Evolutionary conservation across 1,140 invertebrate species (phyloP).

Genomic region (Ctenoplectra terminalis): DNA sequence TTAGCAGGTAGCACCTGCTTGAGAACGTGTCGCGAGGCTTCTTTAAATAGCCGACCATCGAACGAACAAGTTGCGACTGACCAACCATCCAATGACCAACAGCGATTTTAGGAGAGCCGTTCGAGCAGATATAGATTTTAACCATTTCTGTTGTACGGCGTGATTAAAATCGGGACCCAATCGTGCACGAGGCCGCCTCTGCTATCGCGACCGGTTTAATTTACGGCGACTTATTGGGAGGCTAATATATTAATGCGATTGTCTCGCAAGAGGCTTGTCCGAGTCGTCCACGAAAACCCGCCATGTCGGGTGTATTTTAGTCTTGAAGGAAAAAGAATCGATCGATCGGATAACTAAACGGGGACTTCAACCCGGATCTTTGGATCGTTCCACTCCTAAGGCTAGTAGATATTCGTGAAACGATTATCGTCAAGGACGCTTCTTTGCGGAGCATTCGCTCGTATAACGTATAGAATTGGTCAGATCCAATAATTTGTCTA

Average conservation of each 20-base stretch:
- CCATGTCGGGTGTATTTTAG: not conserved
- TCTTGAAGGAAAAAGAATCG: not conserved
- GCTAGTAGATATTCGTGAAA: not conserved
- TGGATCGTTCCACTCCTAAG: not conserved
- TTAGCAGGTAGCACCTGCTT: slow-evolving; percentile 35
- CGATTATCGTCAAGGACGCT: not conserved
- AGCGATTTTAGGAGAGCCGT: not conserved
- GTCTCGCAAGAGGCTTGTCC: not conserved
- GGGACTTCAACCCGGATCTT: slow-evolving; percentile 4
- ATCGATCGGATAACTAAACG: too few species aligned
- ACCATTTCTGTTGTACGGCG: not conserved
- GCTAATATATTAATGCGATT: slow-evolving; percentile 20
- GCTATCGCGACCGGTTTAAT: slow-evolving; percentile 25
- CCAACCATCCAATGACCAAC: not conserved
- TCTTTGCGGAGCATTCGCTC: not conserved
- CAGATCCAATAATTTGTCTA: not conserved
- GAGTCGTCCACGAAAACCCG: not conserved
- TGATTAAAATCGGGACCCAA: slow-evolving; percentile 24
- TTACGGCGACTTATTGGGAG: slow-evolving; percentile 21
- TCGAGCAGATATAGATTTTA: slow-evolving; percentile 29
- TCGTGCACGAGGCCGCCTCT: slow-evolving; percentile 1
- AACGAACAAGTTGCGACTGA: not conserved
- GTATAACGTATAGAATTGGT: not conserved
- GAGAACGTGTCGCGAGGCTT: slow-evolving; percentile 8
- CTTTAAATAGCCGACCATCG: slow-evolving; percentile 21